Evolutionary conservation across 2,797 vertebrate species (phyloP).

Genomic region (Thunnus albacares): DNA sequence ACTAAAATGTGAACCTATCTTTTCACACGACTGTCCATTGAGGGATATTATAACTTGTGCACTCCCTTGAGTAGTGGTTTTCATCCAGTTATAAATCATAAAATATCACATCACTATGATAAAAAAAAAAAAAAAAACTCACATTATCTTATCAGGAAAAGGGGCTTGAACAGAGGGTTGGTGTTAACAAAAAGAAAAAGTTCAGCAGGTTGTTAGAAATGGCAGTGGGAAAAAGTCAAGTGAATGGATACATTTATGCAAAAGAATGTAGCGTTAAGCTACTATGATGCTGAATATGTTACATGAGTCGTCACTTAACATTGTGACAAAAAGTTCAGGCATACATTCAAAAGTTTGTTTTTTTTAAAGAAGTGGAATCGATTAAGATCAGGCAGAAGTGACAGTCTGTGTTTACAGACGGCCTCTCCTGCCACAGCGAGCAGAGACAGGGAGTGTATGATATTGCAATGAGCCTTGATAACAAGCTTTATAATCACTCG

Average conservation of each 20-base stretch:
- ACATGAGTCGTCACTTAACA: constrained; percentile 24
- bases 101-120: constrained; percentile 46
- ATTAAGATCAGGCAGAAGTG: constrained; percentile 34
- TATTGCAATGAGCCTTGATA: constrained; percentile 50
- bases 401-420: constrained; percentile 19
- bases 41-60: constrained; percentile 28
- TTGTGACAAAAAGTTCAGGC: constrained; percentile 41
- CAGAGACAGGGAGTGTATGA: constrained; percentile 40
- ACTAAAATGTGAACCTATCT: constrained; percentile 4
- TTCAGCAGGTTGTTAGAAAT: constrained; percentile 66
- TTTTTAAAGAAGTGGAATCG: constrained; percentile 34
- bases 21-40: constrained; percentile 7
- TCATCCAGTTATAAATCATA: constrained; percentile 67
- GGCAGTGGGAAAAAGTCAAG: constrained; percentile 43
- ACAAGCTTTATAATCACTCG: constrained; percentile 55
- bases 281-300: constrained; percentile 28
- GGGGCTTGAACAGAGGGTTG: constrained; percentile 23
- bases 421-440: constrained; percentile 26
- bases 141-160: constrained; percentile 63
- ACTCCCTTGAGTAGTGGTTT: constrained; percentile 71
- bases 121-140: constrained; percentile 37
- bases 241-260: constrained; percentile 41
- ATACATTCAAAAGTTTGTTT: constrained; percentile 68
- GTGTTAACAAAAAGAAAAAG: constrained; percentile 23
- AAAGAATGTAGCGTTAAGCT: constrained; percentile 25